Conservation (phyloP, 64 coral and sea anemone species). For the Catalaphyllia jardinei region DNA sequence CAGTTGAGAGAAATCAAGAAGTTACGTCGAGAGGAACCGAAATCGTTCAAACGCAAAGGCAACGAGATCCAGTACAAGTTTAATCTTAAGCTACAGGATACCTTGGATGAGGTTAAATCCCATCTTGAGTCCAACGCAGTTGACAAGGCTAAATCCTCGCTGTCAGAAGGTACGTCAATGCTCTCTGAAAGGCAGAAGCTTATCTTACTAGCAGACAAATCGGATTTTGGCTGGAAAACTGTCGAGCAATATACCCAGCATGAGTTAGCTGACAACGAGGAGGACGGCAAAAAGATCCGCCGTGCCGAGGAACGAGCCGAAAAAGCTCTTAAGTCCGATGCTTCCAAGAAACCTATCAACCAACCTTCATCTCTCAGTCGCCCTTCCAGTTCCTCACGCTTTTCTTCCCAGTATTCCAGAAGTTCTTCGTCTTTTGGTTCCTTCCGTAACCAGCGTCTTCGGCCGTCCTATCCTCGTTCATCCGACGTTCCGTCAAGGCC, state of each 20-base stretch:
- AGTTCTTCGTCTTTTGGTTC: conserved; percentile 5
- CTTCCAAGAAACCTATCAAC: conserved; percentile 28
- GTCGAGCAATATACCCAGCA: no score
- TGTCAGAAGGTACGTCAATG: conserved; percentile 40
- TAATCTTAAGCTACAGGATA: not conserved
- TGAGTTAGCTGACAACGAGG: not conserved
- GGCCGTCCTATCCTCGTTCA: not conserved
- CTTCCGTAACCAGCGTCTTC: not conserved
- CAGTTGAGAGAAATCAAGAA: not conserved
- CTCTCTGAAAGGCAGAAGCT: conserved; percentile 48
- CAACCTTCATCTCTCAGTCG: not conserved
- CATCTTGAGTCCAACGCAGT: not conserved
- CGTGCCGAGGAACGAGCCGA: conserved; percentile 54
- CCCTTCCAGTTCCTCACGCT: not conserved
- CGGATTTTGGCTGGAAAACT: conserved; percentile 58
- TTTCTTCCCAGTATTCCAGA: not conserved
- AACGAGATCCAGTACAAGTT: conserved; percentile 12
- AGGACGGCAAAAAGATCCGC: conserved; percentile 45
- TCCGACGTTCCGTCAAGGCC: conserved; percentile 3
- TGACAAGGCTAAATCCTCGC: not conserved
- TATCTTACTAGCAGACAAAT: conserved; percentile 54
- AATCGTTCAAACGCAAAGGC: not conserved
- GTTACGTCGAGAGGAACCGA: not conserved
- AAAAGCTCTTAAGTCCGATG: conserved; percentile 28
- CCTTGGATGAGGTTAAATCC: not conserved